Evolutionary conservation across 2,888 invertebrate species (phyloP).

Genomic region (Cremastobaeus sp.): DNA sequence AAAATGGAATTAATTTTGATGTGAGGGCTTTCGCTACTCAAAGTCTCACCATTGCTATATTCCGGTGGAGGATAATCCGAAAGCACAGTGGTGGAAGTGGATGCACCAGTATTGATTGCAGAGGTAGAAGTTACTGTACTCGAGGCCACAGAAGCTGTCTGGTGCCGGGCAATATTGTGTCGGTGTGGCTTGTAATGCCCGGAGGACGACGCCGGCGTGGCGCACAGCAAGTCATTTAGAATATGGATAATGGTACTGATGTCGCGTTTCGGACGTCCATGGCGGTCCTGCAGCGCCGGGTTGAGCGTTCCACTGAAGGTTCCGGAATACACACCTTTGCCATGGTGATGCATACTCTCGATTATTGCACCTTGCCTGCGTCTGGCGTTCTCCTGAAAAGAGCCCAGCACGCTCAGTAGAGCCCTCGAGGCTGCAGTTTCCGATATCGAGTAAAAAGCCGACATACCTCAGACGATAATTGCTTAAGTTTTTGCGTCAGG

Average conservation of each 20-base stretch:
- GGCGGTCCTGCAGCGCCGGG: conserved; percentile 93
- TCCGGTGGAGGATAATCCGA: conserved; percentile 33
- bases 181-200: conserved; percentile 76
- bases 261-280: conserved; percentile 94
- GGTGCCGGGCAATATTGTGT: conserved; percentile 70
- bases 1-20: no score
- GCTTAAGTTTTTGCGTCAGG: conserved; percentile 93
- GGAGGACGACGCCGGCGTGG: conserved; percentile 83
- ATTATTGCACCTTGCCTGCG: conserved; percentile 87
- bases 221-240: conserved; percentile 94
- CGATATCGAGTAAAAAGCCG: no score
- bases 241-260: conserved; percentile 98
- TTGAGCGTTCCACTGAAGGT: conserved; percentile 97
- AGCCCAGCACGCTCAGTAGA: conserved; percentile 15
- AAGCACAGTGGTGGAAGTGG: conserved; percentile 42
- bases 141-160: conserved; percentile 62
- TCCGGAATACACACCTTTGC: conserved; percentile 96
- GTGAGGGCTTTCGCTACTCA: no score
- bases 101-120: conserved; percentile 7
- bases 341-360: conserved; percentile 95
- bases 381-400: conserved; percentile 74
- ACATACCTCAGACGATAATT: conserved; percentile 92
- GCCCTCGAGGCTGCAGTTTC: neutral
- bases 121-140: conserved; percentile 35
- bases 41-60: conserved; percentile 31